phyloP scores from a whole-genome alignment of 2,797 vertebrate species.

The Remorina albescens region DNA sequence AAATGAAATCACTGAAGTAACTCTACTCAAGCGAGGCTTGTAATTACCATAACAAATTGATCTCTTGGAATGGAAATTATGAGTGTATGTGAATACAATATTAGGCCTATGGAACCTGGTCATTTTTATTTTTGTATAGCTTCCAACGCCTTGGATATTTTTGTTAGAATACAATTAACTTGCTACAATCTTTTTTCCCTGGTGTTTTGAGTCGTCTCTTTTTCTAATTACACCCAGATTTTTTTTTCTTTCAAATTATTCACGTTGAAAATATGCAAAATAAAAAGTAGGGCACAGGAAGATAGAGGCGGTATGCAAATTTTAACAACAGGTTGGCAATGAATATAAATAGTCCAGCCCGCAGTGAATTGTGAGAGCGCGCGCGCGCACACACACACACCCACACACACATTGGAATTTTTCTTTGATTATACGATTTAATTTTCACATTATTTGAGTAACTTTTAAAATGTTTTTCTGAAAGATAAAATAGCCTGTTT shows the following conservation, averaged over 20 bases:
- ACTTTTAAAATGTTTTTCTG: slow-evolving; percentile 4
- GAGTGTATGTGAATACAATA: slow-evolving; percentile 89
- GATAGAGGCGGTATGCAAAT: slow-evolving; percentile 64
- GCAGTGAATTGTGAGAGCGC: slow-evolving; percentile 18
- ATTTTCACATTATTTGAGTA: slow-evolving; percentile 1
- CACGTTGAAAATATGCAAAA: slow-evolving; percentile 40
- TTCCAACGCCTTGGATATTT: slow-evolving; percentile 95
- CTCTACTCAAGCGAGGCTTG: slow-evolving; percentile 67
- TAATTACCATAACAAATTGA: slow-evolving; percentile 79
- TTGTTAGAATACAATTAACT: slow-evolving; percentile 99
- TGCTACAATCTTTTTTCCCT: slow-evolving; percentile 86
- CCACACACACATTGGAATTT: slow-evolving; percentile 18
- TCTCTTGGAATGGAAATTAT: slow-evolving; percentile 85
- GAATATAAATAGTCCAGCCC: slow-evolving; percentile 56
- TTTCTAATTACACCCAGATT: slow-evolving; percentile 16
- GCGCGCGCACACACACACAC: too few species aligned
- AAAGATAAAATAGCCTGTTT: not conserved
- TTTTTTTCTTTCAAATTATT: slow-evolving; percentile 41
- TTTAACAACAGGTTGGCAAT: slow-evolving; percentile 76
- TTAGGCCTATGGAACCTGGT: slow-evolving; percentile 88
- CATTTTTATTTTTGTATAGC: slow-evolving; percentile 97
- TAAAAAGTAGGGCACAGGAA: slow-evolving; percentile 38
- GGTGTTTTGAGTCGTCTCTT: slow-evolving; percentile 70
- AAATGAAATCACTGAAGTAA: slow-evolving; percentile 75
- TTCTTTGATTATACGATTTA: slow-evolving; percentile 3